Evolutionary conservation across 2,888 invertebrate species (phyloP), one percentile per base, ranked within the genome.

Genomic region (Dorcus hopei): DNA sequence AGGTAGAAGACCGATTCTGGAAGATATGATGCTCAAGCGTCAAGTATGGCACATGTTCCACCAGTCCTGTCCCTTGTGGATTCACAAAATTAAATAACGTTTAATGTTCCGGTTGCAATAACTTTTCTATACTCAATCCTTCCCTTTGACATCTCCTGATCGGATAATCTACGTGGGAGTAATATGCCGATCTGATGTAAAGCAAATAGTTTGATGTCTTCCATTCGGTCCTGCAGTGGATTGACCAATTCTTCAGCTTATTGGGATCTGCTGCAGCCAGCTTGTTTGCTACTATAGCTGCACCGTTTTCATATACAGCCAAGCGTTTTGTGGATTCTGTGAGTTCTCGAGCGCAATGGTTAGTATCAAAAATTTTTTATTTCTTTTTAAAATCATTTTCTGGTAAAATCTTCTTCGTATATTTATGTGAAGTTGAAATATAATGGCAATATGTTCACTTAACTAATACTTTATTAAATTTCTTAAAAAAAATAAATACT

Each of bases 1-100:
- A 68, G 68, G 69, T 68, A 75, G 76, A 71, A 68, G 71, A 76
- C 78, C 78, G 77, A 77, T 69, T 62, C 65, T 74, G 78, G 78
- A 77, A 77, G 78, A 75, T 77, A 59, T 50, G 59, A 55, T 55
- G 55, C 55, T 52, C 55, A 49, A 45, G 45, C 45, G 23, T 45
- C 26, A 33, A 33, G 26, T 68, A 74, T 75, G 74, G 76, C 74
- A 74, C 72, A 70, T 66, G 66, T 57, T 50, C 43, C 23, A 55
- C 38, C 50, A 56, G 47, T 56, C 56, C 56, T 47, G 42, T 56
- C 45, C 51, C n/a, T 14, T 14, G 14, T 42, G 23, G 23, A 45
- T 45, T 9, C 45, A 56, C 49, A 42, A 49, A 19, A 55, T 26
- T 26, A 50, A 48, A 49, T 38, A 48, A 48, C 39, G n/a, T 39